Conservation (phyloP, 2,888 invertebrate genomes). For the Dendrolimus pini region DNA sequence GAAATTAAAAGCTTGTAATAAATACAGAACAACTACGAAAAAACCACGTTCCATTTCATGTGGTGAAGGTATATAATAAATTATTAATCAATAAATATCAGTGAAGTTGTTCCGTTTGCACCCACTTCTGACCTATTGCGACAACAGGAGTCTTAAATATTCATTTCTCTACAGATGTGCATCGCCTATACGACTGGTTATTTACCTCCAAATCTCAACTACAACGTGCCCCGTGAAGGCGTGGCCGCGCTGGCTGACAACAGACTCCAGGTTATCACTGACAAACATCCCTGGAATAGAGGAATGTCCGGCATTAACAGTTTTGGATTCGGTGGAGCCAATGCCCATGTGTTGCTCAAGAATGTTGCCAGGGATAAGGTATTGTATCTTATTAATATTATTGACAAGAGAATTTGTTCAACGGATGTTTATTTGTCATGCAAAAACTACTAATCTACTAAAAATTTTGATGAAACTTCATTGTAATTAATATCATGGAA, state of each 20-base stretch:
- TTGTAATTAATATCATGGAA: too few species aligned
- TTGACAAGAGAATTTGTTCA: background rate
- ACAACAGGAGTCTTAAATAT: background rate
- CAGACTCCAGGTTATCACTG: conserved; percentile 83
- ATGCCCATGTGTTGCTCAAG: conserved; percentile 83
- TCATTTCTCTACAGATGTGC: conserved; percentile 68
- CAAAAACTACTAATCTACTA: background rate
- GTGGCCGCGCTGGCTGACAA: conserved; percentile 79
- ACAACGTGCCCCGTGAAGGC: conserved; percentile 76
- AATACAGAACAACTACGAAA: too few species aligned
- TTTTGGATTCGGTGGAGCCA: conserved; percentile 96
- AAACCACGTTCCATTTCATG: too few species aligned
- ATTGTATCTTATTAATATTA: background rate
- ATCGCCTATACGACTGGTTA: conserved; percentile 87
- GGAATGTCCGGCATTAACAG: conserved; percentile 91
- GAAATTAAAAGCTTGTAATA: too few species aligned
- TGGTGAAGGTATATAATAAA: too few species aligned
- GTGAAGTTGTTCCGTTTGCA: too few species aligned
- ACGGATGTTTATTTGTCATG: conserved; percentile 2
- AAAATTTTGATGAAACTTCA: background rate
- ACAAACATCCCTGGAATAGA: conserved; percentile 81
- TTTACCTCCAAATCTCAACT: conserved; percentile 93
- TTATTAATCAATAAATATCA: too few species aligned
- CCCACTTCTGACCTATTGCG: too few species aligned
- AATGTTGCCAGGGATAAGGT: conserved; percentile 77